Percentiles rank a stretch among this genome's conserved stretches.
These are phyloP conservation scores for Scaptomyza graminum DNA, from an alignment of 1,140 invertebrate genomes.

Conservation along the genomic window DNA sequence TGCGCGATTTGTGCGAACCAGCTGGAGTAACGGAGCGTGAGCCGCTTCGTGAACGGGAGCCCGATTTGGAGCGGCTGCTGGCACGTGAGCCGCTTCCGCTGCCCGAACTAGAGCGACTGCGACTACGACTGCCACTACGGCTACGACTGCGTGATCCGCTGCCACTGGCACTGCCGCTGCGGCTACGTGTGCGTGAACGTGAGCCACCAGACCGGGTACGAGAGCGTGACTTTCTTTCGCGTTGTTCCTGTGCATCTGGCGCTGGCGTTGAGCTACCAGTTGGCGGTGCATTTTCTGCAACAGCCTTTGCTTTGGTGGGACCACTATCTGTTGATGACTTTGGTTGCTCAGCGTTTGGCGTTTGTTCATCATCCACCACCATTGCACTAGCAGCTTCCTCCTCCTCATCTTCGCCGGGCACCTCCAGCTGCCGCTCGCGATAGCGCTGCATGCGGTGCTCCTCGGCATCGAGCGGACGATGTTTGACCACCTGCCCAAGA, in stretches of 20 bases:
- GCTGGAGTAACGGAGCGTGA: conserved; percentile 49
- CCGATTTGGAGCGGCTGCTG: conserved; percentile 69
- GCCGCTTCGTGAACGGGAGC: conserved; percentile 82
- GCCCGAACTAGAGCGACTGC: conserved; percentile 70
- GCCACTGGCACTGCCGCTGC: conserved; percentile 30
- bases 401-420: conserved; percentile 92
- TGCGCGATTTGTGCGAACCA: conserved; percentile 58
- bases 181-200: conserved; percentile 1
- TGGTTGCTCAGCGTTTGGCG: conserved; percentile 48
- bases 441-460: conserved; percentile 95
- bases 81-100: conserved; percentile 75
- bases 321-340: conserved; percentile 35
- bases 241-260: not conserved
- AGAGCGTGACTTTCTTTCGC: conserved; percentile 60
- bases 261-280: conserved; percentile 77
- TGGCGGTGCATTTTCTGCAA: conserved; percentile 54
- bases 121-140: conserved; percentile 40
- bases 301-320: conserved; percentile 76
- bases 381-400: conserved; percentile 88
- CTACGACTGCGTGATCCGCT: conserved; percentile 8
- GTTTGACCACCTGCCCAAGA: conserved; percentile 89
- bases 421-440: conserved; percentile 94
- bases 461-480: conserved; percentile 92
- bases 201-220: conserved; percentile 55
- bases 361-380: conserved; percentile 87